Percentiles rank a stretch among this genome's conserved stretches.
Evolutionary conservation across 2,113 vertebrate genomes (phyloP).

Genomic region (Zosterops lateralis): DNA sequence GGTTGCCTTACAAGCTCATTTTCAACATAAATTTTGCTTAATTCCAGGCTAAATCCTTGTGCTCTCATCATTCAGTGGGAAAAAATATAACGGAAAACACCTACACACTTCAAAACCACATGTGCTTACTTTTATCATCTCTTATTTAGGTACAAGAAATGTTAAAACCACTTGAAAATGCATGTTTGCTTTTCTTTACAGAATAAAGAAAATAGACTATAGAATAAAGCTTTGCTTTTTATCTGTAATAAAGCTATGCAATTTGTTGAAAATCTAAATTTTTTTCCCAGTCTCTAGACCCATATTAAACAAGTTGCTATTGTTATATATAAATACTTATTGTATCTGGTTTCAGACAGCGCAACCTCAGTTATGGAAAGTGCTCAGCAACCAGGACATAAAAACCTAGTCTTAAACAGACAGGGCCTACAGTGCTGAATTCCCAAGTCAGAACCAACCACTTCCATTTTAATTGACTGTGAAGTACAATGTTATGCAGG

Average conservation of each 20-base stretch:
- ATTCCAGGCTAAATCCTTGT: background rate
- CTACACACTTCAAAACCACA: background rate
- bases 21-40: background rate
- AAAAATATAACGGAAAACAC: background rate
- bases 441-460: background rate
- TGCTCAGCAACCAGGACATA: background rate
- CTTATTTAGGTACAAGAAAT: background rate
- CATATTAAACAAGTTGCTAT: background rate
- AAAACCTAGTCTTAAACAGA: background rate
- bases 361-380: background rate
- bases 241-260: background rate
- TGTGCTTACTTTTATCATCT: fast-evolving
- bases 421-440: background rate
- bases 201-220: background rate
- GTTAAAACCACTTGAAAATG: background rate
- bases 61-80: background rate
- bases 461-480: background rate
- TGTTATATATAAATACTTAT: background rate
- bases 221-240: background rate
- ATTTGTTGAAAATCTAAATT: background rate
- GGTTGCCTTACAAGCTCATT: background rate
- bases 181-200: background rate
- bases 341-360: background rate
- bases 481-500: background rate
- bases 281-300: background rate